Conservation (phyloP, 2,797 vertebrate genomes). For the Micrastur ruficollis region DNA sequence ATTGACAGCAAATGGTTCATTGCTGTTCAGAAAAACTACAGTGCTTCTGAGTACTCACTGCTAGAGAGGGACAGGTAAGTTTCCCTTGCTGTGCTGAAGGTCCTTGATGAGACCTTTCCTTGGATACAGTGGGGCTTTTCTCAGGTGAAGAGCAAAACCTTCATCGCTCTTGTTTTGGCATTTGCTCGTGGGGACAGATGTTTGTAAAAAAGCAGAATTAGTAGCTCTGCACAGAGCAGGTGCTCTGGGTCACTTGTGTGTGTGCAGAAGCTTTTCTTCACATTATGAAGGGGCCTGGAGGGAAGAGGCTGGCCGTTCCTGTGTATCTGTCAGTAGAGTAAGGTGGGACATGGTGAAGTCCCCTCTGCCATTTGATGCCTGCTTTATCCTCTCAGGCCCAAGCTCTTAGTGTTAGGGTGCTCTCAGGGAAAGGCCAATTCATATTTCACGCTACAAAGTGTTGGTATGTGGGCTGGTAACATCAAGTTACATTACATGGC, state of each 20-base stretch:
- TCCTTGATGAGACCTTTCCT: not conserved
- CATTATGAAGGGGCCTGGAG: not conserved
- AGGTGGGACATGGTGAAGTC: not conserved
- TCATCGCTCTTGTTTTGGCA: not conserved
- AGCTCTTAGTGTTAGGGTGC: not conserved
- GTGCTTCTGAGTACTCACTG: slow-evolving; percentile 69
- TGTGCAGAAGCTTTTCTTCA: not conserved
- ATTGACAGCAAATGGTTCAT: slow-evolving; percentile 62
- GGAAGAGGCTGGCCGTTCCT: not conserved
- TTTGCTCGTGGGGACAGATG: not conserved
- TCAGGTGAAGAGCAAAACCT: not conserved
- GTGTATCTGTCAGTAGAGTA: not conserved
- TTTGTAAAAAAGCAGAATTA: not conserved
- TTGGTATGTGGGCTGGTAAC: not conserved
- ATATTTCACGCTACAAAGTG: not conserved
- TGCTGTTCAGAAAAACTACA: slow-evolving; percentile 53
- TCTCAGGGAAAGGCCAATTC: not conserved
- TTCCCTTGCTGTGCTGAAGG: not conserved
- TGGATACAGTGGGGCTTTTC: not conserved
- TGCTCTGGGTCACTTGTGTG: accelerated
- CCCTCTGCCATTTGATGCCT: not conserved
- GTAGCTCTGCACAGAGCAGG: not conserved
- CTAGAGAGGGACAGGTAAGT: slow-evolving; percentile 77
- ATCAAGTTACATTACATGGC: not conserved
- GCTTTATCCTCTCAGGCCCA: not conserved